phyloP scores from a whole-genome alignment of 2,797 vertebrate genomes.

The Lutjanus campechanus region DNA sequence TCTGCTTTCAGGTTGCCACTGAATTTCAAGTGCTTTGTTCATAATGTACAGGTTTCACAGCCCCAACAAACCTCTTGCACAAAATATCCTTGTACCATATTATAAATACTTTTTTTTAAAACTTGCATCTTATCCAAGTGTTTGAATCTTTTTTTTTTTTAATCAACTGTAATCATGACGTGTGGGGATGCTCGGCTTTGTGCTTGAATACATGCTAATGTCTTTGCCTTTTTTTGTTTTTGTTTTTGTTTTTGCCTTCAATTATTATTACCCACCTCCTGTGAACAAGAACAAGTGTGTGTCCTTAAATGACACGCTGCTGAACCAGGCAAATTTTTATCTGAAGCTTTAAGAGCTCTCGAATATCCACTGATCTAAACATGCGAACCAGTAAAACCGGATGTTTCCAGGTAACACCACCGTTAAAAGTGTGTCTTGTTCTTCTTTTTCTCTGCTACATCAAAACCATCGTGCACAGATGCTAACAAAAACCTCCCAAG shows the following conservation, averaged over 20 bases:
- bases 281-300: constrained; percentile 9
- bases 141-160: constrained; percentile 50
- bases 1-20: constrained; percentile 82
- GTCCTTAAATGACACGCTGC: constrained; percentile 7
- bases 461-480: constrained; percentile 50
- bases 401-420: constrained; percentile 50
- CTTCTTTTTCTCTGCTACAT: constrained; percentile 33
- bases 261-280: background rate
- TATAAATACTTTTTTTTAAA: constrained; percentile 95
- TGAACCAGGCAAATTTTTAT: constrained; percentile 4
- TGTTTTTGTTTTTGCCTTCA: background rate
- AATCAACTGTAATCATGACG: constrained; percentile 39
- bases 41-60: constrained; percentile 91
- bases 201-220: constrained; percentile 32
- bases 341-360: constrained; percentile 34
- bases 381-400: constrained; percentile 25
- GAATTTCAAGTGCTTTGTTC: constrained; percentile 83
- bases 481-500: constrained; percentile 45
- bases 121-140: constrained; percentile 73
- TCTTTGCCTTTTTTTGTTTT: background rate
- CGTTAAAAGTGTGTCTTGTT: constrained; percentile 32
- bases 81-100: constrained; percentile 99
- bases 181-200: constrained; percentile 12
- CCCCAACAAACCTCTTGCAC: constrained; percentile 95
- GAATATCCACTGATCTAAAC: constrained; percentile 30